phyloP scores from a whole-genome alignment of 2,888 invertebrate genomes.

The Harpalus rubripes region DNA sequence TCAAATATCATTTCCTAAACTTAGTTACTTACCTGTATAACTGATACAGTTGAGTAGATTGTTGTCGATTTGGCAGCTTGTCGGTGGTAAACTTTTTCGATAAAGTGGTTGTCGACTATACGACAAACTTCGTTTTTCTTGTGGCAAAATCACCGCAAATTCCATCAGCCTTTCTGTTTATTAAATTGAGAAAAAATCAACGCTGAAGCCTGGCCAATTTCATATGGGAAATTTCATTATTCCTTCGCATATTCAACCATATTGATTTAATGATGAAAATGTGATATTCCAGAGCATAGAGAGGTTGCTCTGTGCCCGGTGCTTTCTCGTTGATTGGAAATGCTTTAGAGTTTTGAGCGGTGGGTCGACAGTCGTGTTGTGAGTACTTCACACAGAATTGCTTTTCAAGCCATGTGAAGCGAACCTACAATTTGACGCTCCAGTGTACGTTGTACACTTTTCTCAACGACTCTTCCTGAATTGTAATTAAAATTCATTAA shows the following conservation, averaged over 20 bases:
- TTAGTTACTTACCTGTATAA: no score
- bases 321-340: conserved; percentile 43
- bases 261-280: conserved; percentile 54
- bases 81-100: no score
- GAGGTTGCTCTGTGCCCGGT: not conserved
- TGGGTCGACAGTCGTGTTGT: conserved; percentile 5
- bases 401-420: conserved; percentile 13
- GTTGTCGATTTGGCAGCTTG: no score
- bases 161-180: conserved; percentile 16
- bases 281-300: conserved; percentile 7
- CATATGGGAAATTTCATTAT: conserved; percentile 42
- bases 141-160: not conserved
- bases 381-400: conserved; percentile 30
- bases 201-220: conserved; percentile 5
- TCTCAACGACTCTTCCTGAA: not conserved
- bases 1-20: no score
- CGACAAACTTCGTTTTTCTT: no score
- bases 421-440: conserved; percentile 24
- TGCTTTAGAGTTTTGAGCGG: conserved; percentile 31
- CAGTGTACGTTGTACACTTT: conserved; percentile 4
- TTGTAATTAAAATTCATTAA: not conserved
- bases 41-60: no score
- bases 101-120: no score
- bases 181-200: conserved; percentile 1
- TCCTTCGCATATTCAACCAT: conserved; percentile 29